Evolutionary conservation across 2,113 vertebrate genomes (phyloP), one percentile per base, ranked within the genome.

Genomic region (Tyrannus savana): DNA sequence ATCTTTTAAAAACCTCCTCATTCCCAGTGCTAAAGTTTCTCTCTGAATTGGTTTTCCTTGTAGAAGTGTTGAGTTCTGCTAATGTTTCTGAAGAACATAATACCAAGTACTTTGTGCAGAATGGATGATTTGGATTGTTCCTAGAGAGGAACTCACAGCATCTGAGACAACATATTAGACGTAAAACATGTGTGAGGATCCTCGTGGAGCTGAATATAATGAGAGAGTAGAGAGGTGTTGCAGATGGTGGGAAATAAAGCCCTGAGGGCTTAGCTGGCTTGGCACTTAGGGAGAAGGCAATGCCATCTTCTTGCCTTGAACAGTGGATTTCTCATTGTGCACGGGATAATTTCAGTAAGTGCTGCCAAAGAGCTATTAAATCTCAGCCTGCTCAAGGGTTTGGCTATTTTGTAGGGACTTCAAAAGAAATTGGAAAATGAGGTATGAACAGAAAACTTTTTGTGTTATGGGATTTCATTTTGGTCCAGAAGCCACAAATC

Each of bases 391-490:
- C 42, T 80, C 63, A 71, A 83, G 42, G 31, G 46, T 69, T 58
- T 86, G 88, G 46, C 37, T 92, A n/a, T 83, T 89, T 90, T 33
- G 58, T 72, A 35, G 22, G 53, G 56, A 72, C 81, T 87, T 82
- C 42, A 67, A 71, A 86, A 85, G 68, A 96, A 95, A 96, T 60
- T 90, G 84, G 77, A 84, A 95, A 95, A 68, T 86, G 75, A 90
- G 73, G 24, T 89, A 90, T 91, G 89, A 81, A 89, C 55, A 91
- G 87, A 89, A 76, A 93, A 66, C n/a, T 72, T 84, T 64, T 84
- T 90, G 71, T 86, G 73, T 86, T 92, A 52, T 53, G 68, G 33
- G 83, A 69, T 87, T 96, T 92, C 39, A 41, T 69, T 80, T 68
- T 71, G 56, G 37, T 64, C 85, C 60, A 92, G 75, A 77, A 92